phyloP scores from a whole-genome alignment of 1,140 invertebrate genomes.

The Tetramorium parvispinum region DNA sequence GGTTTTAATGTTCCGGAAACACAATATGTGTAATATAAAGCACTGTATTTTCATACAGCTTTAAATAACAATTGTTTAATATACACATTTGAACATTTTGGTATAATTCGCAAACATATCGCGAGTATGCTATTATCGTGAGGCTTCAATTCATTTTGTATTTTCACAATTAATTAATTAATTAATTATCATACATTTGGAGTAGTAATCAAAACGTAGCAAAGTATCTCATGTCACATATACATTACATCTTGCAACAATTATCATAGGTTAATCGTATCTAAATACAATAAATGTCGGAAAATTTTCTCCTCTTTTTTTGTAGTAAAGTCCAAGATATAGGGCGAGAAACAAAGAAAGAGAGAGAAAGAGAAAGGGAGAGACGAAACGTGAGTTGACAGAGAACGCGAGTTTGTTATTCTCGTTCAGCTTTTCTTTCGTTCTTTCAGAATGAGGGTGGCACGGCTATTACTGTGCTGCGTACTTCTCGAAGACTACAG shows the following conservation, averaged over 20 bases:
- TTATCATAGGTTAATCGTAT: not conserved
- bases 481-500: conserved; percentile 83
- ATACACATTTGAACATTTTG: not conserved
- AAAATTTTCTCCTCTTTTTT: not conserved
- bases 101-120: conserved; percentile 30
- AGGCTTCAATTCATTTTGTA: not conserved
- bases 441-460: conserved; percentile 83
- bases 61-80: conserved; percentile 21
- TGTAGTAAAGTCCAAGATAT: conserved; percentile 1
- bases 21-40: conserved; percentile 7
- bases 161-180: conserved; percentile 37
- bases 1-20: not conserved
- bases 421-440: conserved; percentile 70
- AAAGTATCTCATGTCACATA: not conserved
- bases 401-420: conserved; percentile 57
- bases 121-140: not conserved
- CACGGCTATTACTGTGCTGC: conserved; percentile 84
- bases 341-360: not conserved
- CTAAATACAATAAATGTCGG: not conserved
- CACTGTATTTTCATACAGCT: not conserved
- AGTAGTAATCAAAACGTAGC: conserved; percentile 4
- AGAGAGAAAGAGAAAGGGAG: not conserved
- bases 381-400: not conserved
- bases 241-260: not conserved
- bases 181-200: conserved; percentile 11